Evolutionary conservation across 2,888 invertebrate genomes (phyloP).

Genomic region (Thelaira solivaga): DNA sequence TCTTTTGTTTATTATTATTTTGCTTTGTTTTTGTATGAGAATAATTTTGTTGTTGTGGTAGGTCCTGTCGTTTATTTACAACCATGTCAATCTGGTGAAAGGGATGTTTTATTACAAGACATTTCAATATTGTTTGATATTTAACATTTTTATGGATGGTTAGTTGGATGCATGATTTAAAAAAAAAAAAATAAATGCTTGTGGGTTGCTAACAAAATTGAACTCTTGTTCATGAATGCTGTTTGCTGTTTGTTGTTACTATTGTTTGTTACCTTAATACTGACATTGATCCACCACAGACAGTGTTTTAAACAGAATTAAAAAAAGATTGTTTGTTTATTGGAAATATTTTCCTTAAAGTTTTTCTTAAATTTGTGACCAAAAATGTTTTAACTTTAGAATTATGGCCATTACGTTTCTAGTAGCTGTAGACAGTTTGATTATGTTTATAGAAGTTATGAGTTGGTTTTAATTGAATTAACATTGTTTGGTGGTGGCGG

Average conservation of each 20-base stretch:
- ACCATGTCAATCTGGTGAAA: conserved; percentile 59
- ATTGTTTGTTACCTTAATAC: conserved; percentile 23
- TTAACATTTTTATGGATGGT: conserved; percentile 23
- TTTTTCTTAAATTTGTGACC: too few species aligned
- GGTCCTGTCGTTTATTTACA: conserved; percentile 62
- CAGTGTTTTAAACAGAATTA: not conserved
- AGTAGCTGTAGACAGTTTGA: too few species aligned
- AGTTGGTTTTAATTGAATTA: not conserved
- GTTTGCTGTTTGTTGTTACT: not conserved
- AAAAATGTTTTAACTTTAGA: too few species aligned
- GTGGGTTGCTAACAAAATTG: conserved; percentile 36
- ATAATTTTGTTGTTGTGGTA: conserved; percentile 55
- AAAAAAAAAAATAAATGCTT: conserved; percentile 14
- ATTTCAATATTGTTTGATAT: conserved; percentile 56
- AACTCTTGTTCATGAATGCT: too few species aligned
- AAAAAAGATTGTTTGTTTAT: conserved; percentile 16
- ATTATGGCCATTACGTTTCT: too few species aligned
- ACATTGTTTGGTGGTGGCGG: too few species aligned
- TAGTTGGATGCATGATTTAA: not conserved
- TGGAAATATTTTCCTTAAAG: too few species aligned
- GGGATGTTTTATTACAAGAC: conserved; percentile 63
- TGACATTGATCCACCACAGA: conserved; percentile 40
- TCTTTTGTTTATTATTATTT: conserved; percentile 11
- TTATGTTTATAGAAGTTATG: not conserved
- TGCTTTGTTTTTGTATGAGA: conserved; percentile 34